These are phyloP conservation scores for Anseranas semipalmata DNA, from an alignment of 2,113 vertebrate genomes.

Conservation along the genomic window DNA sequence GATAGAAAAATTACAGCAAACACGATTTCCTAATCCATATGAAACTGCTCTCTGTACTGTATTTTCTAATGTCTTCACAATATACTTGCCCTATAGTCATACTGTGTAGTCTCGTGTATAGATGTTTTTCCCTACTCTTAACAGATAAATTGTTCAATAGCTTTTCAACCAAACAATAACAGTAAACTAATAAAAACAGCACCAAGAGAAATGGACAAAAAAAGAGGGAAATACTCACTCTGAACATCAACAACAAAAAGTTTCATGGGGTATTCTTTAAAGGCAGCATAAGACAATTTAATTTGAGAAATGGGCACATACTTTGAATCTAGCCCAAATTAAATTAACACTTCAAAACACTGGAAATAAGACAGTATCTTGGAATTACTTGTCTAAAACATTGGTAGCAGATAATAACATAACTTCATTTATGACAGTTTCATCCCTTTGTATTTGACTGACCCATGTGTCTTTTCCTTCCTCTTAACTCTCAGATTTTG, in stretches of 20 bases:
- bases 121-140: not conserved
- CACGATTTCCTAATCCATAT: not conserved
- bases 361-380: not conserved
- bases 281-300: not conserved
- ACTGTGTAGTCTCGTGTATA: not conserved
- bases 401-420: not conserved
- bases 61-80: not conserved
- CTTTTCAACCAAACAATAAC: not conserved
- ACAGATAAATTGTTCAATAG: not conserved
- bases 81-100: not conserved
- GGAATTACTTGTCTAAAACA: not conserved
- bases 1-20: not conserved
- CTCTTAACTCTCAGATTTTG: not conserved
- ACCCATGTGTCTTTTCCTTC: not conserved
- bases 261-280: not conserved
- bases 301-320: not conserved
- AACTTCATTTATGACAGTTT: not conserved
- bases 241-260: not conserved
- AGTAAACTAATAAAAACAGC: not conserved
- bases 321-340: not conserved
- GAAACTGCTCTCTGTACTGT: not conserved
- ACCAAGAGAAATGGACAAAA: not conserved
- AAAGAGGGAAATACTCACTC: not conserved
- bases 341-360: not conserved
- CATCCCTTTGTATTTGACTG: not conserved